These are phyloP conservation scores for Dicranocentrus wangi DNA, from an alignment of 2,888 invertebrate species.

Conservation along the genomic window DNA sequence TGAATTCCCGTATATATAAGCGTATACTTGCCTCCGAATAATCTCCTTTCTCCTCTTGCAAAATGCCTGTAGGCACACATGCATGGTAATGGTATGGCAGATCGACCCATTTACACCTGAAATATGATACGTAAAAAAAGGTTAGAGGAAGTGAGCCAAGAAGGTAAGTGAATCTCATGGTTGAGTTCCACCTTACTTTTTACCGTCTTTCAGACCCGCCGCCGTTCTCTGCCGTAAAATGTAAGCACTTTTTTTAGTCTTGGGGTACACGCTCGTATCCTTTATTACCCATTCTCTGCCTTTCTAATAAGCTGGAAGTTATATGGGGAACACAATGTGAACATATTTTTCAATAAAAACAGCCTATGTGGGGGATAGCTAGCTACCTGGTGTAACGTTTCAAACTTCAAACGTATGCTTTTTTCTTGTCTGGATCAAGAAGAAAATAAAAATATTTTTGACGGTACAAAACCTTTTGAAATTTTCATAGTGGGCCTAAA, in stretches of 20 bases:
- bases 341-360: no score
- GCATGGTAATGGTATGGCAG: conserved; percentile 49
- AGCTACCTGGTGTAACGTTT: no score
- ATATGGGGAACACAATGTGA: no score
- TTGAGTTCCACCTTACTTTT: conserved; percentile 25
- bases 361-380: no score
- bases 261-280: not conserved
- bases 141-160: conserved; percentile 57
- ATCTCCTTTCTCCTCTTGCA: conserved; percentile 37
- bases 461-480: no score
- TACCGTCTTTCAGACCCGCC: not conserved
- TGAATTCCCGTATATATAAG: conserved; percentile 48
- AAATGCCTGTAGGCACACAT: conserved; percentile 4
- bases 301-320: no score
- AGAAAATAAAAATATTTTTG: not conserved
- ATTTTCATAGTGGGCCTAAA: no score
- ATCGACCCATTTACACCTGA: conserved; percentile 72
- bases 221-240: not conserved
- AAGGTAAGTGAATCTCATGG: conserved; percentile 60
- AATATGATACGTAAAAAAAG: conserved; percentile 58
- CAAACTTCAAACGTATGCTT: no score
- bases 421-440: not conserved
- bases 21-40: conserved; percentile 31
- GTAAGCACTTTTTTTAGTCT: conserved; percentile 8
- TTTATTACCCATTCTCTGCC: conserved; percentile 5